phyloP scores from a whole-genome alignment of 2,888 invertebrate species.

The Tinea pellionella region DNA sequence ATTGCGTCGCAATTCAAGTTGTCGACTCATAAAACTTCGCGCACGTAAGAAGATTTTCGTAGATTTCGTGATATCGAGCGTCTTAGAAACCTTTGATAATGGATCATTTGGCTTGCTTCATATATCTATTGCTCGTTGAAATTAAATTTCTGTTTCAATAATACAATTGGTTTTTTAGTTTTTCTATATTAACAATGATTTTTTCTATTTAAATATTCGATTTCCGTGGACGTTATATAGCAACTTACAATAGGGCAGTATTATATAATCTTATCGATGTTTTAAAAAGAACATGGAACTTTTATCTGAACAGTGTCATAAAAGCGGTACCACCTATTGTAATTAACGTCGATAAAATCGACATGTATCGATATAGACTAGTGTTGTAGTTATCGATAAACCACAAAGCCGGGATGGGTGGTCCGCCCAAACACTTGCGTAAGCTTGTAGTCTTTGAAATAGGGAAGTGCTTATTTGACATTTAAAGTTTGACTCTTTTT shows the following conservation, averaged over 20 bases:
- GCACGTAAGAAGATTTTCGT: background rate
- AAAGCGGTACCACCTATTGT: slow-evolving; percentile 29
- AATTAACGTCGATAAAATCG: slow-evolving; percentile 50
- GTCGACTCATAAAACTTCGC: background rate
- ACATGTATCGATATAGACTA: slow-evolving; percentile 39
- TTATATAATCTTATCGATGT: background rate
- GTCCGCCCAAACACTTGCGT: slow-evolving; percentile 35
- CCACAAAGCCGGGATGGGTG: slow-evolving; percentile 31
- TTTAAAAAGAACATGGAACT: background rate
- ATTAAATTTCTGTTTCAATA: slow-evolving; percentile 2
- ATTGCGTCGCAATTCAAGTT: background rate
- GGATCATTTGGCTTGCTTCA: slow-evolving; percentile 1
- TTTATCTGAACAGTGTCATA: background rate
- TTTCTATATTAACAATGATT: background rate
- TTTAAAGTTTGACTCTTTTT: background rate
- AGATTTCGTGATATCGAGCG: slow-evolving; percentile 7
- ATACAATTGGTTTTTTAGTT: background rate
- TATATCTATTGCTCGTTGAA: background rate
- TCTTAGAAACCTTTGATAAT: slow-evolving; percentile 7
- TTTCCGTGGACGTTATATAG: too few species aligned
- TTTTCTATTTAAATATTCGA: too few species aligned
- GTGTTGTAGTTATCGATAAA: slow-evolving; percentile 39
- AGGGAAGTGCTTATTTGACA: slow-evolving; percentile 15
- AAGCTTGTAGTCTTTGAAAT: slow-evolving; percentile 3
- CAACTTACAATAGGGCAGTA: background rate